These are phyloP conservation scores for Nephrotoma flavescens DNA, from an alignment of 2,888 invertebrate species.

Conservation along the genomic window DNA sequence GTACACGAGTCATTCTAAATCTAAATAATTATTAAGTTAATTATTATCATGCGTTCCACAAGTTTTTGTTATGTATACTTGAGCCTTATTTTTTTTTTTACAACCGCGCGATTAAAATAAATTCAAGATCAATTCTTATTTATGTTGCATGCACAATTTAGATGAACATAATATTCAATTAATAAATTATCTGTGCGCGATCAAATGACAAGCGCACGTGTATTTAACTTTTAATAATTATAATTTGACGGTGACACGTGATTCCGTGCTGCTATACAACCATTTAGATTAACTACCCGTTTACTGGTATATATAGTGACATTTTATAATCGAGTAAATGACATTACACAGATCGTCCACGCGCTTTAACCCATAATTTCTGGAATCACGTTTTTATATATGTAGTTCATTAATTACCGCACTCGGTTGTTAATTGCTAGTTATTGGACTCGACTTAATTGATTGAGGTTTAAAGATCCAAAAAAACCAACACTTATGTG, in stretches of 20 bases:
- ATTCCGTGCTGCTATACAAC: background rate
- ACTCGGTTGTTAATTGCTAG: no score
- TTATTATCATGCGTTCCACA: background rate
- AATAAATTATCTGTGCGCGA: background rate
- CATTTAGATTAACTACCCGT: background rate
- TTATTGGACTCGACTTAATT: no score
- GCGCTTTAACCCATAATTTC: no score
- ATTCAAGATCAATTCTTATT: background rate
- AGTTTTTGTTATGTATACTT: background rate
- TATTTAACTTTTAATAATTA: background rate
- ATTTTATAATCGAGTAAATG: no score
- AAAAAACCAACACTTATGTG: no score
- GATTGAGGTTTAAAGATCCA: no score
- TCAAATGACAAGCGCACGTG: background rate
- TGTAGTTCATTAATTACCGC: no score
- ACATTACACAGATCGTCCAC: no score
- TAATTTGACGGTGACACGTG: background rate
- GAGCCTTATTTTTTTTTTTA: background rate
- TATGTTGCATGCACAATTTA: background rate
- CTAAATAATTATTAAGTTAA: background rate
- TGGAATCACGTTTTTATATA: no score
- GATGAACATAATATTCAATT: background rate
- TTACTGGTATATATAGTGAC: no score
- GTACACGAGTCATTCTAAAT: background rate
- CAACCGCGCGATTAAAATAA: background rate